Conservation (phyloP, 2,113 vertebrate species). For the Heterocephalus glaber region DNA sequence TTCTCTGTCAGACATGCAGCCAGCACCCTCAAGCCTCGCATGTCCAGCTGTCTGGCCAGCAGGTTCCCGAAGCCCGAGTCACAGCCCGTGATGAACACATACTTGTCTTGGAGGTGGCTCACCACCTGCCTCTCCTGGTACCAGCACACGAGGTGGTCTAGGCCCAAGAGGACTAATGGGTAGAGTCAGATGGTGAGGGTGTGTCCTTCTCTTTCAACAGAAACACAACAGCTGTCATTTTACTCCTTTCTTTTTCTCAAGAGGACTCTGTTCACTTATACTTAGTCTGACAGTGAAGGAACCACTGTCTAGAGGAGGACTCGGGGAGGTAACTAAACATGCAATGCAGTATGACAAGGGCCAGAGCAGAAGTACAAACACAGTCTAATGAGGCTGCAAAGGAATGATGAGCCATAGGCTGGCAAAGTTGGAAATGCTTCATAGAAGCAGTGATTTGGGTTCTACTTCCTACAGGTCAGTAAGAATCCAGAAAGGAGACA, state of each 20-base stretch:
- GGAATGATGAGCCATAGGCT: background rate
- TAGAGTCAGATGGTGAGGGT: background rate
- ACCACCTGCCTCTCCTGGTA: conserved; percentile 61
- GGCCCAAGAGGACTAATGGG: accelerated
- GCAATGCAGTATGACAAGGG: background rate
- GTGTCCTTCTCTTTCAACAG: background rate
- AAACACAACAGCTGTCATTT: background rate
- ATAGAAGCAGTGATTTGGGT: background rate
- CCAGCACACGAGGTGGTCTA: conserved; percentile 50
- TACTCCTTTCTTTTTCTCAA: background rate
- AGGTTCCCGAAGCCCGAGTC: conserved; percentile 89
- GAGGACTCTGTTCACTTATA: background rate
- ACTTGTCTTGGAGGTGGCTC: background rate
- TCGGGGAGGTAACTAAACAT: background rate
- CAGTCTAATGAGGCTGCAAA: background rate
- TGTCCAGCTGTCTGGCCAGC: conserved; percentile 86
- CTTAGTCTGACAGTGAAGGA: background rate
- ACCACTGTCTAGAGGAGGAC: background rate
- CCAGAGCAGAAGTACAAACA: background rate
- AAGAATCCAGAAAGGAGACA: background rate
- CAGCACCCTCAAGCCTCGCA: conserved; percentile 85
- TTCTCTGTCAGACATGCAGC: conserved; percentile 84
- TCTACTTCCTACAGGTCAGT: background rate
- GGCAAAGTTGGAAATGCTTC: background rate
- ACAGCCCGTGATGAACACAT: conserved; percentile 88